A percentile compares a stretch with the other conserved stretches of the same genome.
Conservation (phyloP, 2,888 invertebrate species). For the Hypolimnas misippus region DNA sequence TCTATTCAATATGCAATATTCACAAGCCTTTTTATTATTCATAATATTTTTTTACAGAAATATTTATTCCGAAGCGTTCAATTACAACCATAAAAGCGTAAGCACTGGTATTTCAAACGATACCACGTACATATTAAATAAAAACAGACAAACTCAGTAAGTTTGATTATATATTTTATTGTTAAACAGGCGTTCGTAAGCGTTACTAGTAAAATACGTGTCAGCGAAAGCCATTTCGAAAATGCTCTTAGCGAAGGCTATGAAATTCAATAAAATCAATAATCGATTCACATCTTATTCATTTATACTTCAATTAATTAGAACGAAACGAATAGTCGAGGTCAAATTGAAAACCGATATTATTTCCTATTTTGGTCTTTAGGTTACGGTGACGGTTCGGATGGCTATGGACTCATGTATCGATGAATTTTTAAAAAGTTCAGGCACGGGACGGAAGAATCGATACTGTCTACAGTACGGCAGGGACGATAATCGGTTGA, state of each 20-base stretch:
- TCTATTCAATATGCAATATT: slow-evolving; percentile 62
- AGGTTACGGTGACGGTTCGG: slow-evolving; percentile 62
- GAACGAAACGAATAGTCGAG: background rate
- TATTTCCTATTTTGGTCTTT: slow-evolving; percentile 51
- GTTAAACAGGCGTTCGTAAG: background rate
- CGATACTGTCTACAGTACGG: slow-evolving; percentile 68
- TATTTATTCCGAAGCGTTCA: slow-evolving; percentile 35
- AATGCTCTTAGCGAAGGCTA: background rate
- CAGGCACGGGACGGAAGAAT: slow-evolving; percentile 78
- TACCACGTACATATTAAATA: background rate
- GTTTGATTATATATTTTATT: background rate
- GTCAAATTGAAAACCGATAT: slow-evolving; percentile 31
- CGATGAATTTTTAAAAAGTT: slow-evolving; percentile 79
- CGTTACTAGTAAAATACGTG: background rate
- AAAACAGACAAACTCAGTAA: background rate
- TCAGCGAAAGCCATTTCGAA: slow-evolving; percentile 4
- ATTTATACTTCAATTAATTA: slow-evolving; percentile 6
- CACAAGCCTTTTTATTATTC: slow-evolving; percentile 64
- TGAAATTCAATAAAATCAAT: background rate
- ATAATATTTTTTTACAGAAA: slow-evolving; percentile 29
- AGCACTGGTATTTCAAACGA: slow-evolving; percentile 3
- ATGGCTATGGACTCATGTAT: slow-evolving; percentile 66
- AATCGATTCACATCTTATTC: background rate
- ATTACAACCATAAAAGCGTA: slow-evolving; percentile 40
- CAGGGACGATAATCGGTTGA: slow-evolving; percentile 56